phyloP scores from a whole-genome alignment of 2,888 invertebrate genomes.

The Lycia hirtaria region DNA sequence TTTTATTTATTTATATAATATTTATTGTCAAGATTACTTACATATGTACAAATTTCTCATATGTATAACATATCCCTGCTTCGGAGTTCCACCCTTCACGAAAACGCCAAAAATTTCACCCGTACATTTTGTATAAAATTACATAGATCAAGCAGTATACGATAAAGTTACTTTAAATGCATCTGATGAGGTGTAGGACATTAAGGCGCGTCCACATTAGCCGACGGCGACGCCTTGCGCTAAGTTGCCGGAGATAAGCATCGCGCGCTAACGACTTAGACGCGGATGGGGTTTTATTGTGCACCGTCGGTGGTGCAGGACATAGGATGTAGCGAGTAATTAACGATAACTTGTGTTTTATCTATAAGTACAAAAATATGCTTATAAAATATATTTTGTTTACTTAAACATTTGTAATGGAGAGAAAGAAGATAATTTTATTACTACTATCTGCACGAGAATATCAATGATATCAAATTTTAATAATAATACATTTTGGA shows the following conservation, averaged over 20 bases:
- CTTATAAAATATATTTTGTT: background rate
- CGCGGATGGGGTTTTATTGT: conserved; percentile 55
- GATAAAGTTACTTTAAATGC: conserved; percentile 1
- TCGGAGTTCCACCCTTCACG: no score
- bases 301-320: conserved; percentile 31
- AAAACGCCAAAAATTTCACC: no score
- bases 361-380: background rate
- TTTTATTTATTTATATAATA: no score
- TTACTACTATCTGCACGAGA: no score
- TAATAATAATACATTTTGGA: no score
- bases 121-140: no score
- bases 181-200: conserved; percentile 29
- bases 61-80: no score
- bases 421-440: no score
- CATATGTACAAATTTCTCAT: no score
- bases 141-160: background rate
- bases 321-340: conserved; percentile 15
- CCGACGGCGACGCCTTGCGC: conserved; percentile 38
- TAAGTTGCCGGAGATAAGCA: conserved; percentile 52
- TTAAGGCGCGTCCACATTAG: conserved; percentile 34
- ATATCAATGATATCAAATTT: no score
- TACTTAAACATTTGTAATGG: no score
- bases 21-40: no score
- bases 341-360: background rate
- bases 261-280: conserved; percentile 53